Base-by-base conservation (phyloP, 2,113 vertebrate species). In the Aptenodytes forsteri region DNA sequence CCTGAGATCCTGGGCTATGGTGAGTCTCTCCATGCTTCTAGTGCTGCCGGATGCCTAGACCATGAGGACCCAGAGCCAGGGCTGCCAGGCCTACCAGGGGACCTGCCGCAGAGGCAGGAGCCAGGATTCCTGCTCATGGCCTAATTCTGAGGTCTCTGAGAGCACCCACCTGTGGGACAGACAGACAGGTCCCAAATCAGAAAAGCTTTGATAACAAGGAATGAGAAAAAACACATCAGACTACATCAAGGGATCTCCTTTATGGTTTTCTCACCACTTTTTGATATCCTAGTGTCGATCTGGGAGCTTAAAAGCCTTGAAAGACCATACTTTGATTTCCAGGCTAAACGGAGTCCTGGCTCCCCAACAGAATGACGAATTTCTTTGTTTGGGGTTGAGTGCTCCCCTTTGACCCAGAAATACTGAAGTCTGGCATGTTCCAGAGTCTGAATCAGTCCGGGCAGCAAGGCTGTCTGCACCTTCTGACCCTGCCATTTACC, bases 261-360 rank as follows among this genome's bases (percentile, higher is more conserved):
- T 5, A 38, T 30, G 34, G 7, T 44, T 52, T 85, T 66, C n/a
- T 85, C 26, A 49, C 17, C 11, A 20, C 4, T 38, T 50, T n/a
- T 47, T 42, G 4, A 52, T 49, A 71, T 13, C 16, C 18, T 34
- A 34, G 7, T 2, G 4, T 30, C 1, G 0, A 46, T 25, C 22
- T 13, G 9, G 4, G 18, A 76, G 26, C 5, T 82, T 62, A 69
- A 82, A 62, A 88, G 17, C 4, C 30, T 92, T 64, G 6, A 77
- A 84, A 67, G 27, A 11, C 7, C 8, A 19, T 30, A 22, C 1
- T 7, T n/a, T 20, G 13, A 66, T 82, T 78, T 58, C 32, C 29
- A 75, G 11, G 23, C 10, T 69, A 34, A 64, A 47, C 7, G 54
- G 13, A 56, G 14, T 26, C 7, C 59, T 55, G 25, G 42, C 2